A percentile compares a stretch with the other conserved stretches of the same genome.
These are phyloP conservation scores for Bombus balteatus DNA, from an alignment of 1,140 invertebrate genomes.

Conservation along the genomic window DNA sequence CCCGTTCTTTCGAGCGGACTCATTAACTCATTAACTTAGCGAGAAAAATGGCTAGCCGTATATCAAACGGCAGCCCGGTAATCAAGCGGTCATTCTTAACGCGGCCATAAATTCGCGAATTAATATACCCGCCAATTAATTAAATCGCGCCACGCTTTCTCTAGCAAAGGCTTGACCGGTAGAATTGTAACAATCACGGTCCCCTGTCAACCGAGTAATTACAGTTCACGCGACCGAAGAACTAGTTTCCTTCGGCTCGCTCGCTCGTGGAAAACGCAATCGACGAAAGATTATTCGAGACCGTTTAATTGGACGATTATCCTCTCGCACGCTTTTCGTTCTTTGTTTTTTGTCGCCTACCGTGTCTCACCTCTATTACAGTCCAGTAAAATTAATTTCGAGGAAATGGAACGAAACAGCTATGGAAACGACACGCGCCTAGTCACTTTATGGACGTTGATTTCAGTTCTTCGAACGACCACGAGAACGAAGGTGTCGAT, in stretches of 20 bases:
- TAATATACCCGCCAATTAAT: constrained; percentile 68
- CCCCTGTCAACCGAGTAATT: constrained; percentile 44
- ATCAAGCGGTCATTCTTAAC: constrained; percentile 69
- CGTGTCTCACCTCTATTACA: not conserved
- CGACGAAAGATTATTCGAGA: constrained; percentile 37
- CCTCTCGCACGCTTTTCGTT: constrained; percentile 34
- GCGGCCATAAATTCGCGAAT: constrained; percentile 67
- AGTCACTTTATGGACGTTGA: not conserved
- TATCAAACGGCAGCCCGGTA: constrained; percentile 59
- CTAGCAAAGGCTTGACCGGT: constrained; percentile 2
- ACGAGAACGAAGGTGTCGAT: not conserved
- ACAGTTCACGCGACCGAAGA: constrained; percentile 37
- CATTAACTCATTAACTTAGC: constrained; percentile 68
- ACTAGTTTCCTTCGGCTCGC: not conserved
- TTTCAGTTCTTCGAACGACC: not conserved
- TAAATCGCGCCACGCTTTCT: constrained; percentile 57
- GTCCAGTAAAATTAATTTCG: constrained; percentile 5
- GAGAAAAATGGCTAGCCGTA: constrained; percentile 67
- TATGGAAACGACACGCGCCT: not conserved
- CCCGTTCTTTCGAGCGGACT: constrained; percentile 62
- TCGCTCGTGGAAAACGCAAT: constrained; percentile 39
- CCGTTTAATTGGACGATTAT: constrained; percentile 53
- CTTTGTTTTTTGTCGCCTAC: not conserved
- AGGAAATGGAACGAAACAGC: constrained; percentile 8
- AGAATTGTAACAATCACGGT: constrained; percentile 60